Base-by-base conservation (phyloP, 2,797 vertebrate genomes). In the Graptemys geographica region DNA sequence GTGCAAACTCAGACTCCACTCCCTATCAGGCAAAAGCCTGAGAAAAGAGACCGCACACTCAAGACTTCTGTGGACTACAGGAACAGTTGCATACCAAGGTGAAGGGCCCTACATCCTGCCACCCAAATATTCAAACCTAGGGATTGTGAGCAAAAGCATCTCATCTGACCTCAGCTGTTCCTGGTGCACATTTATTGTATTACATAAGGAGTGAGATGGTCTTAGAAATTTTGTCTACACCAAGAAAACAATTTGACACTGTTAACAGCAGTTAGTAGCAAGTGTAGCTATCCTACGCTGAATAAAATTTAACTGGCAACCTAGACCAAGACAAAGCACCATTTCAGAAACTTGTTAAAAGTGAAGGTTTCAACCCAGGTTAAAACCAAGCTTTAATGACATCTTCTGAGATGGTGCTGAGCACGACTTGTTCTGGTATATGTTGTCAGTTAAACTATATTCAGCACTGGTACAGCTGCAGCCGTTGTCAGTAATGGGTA, bases 341-440 rank as follows among this genome's bases (percentile, higher is more conserved):
- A 10, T 19, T 94, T 87, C 57, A 93, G 92, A 90, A 95, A 90
- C n/a, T 4, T 87, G 33, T 15, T 37, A 81, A 55, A 41, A 81
- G 23, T 1, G 7, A n/a, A 55, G 25, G 31, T 59, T 90, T 84
- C 83, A 44, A 12, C 11, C 41, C 31, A 18, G 87, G 91, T 93
- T 18, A 86, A 87, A 94, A 56, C 41, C 79, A 18, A 83, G 3
- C 16, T 81, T 47, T 88, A 37, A 87, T 69, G 7, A 2, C 21
- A 44, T 62, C 55, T 87, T 95, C 55, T 37, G 62, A 82, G 93
- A 90, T 90, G 11, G 49, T 76, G 55, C 82, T 72, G 93, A 91
- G 12, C 55, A 88, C 25, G 2, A 27, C 57, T 49, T 59, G 15
- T 51, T 51, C 81, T 86, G 81, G 84, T 91, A 90, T 95, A 89